These are phyloP conservation scores for Andricus grossulariae DNA, from an alignment of 1,140 invertebrate genomes.

Conservation along the genomic window DNA sequence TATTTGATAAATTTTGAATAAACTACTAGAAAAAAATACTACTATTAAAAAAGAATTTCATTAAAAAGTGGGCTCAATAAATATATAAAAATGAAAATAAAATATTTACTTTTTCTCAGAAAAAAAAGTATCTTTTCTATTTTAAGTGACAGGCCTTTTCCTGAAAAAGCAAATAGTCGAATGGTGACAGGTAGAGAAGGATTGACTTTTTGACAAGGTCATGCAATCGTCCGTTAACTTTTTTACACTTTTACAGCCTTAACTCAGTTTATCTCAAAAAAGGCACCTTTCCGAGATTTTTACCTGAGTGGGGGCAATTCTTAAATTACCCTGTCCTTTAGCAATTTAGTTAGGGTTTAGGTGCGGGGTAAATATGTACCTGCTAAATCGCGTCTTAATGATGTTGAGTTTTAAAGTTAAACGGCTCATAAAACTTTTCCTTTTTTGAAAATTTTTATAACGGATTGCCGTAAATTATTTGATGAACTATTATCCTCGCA, in stretches of 20 bases:
- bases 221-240: background rate
- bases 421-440: background rate
- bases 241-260: constrained; percentile 12
- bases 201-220: constrained; percentile 54
- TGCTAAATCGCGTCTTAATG: background rate
- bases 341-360: constrained; percentile 21
- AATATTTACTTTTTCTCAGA: too few relatives aligned
- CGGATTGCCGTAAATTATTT: background rate
- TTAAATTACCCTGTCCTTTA: background rate
- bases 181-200: constrained; percentile 13
- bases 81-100: too few relatives aligned
- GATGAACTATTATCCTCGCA: background rate
- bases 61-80: too few relatives aligned
- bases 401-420: background rate
- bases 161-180: too few relatives aligned
- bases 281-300: background rate
- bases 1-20: too few relatives aligned
- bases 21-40: too few relatives aligned
- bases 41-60: too few relatives aligned
- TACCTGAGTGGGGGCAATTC: constrained; percentile 5
- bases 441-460: background rate
- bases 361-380: constrained; percentile 12
- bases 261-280: background rate
- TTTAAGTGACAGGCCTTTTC: too few relatives aligned
- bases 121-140: too few relatives aligned